Evolutionary conservation across 2,113 vertebrate species (phyloP), one percentile per base, ranked within the genome.

Genomic region (Synchiropus splendidus): DNA sequence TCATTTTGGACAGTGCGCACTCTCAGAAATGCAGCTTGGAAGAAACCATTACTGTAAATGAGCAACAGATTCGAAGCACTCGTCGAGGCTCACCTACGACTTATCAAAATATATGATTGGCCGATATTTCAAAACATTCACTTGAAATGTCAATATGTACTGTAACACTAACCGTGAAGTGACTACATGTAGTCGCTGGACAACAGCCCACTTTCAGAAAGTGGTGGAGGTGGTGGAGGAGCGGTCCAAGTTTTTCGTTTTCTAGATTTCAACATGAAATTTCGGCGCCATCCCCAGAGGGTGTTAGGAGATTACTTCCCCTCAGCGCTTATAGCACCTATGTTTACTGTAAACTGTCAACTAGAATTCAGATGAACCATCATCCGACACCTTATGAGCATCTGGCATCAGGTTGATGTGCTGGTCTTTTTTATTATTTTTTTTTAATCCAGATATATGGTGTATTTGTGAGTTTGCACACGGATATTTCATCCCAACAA

Each of bases 81-180:
- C 73, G 55, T 56, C 61, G 55, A 75, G 65, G 44, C 53, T 71
- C 69, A 58, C 68, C 45, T 78, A 72, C 67, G 67, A 78, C 72
- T 43, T 75, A 58, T 80, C 64, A 57, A 78, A 79, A 77, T 68
- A 72, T 52, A 54, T 74, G 65, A 77, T 64, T 57, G 65, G 55
- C 56, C 47, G 38, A 56, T 54, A 66, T 73, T 77, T 78, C 73
- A 70, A 75, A 75, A 70, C 56, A 54, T 70, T 51, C 55, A 45
- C 56, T 69, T 67, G 40, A 49, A 72, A 74, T 79, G 74, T 79
- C 77, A 79, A 79, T 82, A 79, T 75, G 74, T 59, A 60, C 66
- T 64, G 75, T 74, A 80, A 80, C 61, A 67, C 62, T 67, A 69
- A 67, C 70, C 54, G 44, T 65, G 54, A 66, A 66, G 72, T 75